phyloP scores from a whole-genome alignment of 2,888 invertebrate species.

The Apomyelois bistriatella region DNA sequence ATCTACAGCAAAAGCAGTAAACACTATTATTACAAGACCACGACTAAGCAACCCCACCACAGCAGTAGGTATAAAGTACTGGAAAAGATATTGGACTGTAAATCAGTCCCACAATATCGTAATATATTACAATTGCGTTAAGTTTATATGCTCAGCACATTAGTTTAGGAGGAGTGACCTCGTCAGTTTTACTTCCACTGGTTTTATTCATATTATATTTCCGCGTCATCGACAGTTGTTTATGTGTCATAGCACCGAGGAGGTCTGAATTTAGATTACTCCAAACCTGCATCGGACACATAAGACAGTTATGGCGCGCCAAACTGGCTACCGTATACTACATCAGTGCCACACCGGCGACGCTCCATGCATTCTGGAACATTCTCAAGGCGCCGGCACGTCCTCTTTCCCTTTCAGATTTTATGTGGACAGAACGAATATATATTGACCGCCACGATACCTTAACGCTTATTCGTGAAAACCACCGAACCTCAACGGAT shows the following conservation, averaged over 20 bases:
- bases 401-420: slow-evolving; percentile 44
- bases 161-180: slow-evolving; percentile 50
- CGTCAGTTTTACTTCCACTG: slow-evolving; percentile 51
- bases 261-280: slow-evolving; percentile 52
- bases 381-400: slow-evolving; percentile 44
- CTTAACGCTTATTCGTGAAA: slow-evolving; percentile 42
- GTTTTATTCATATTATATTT: slow-evolving; percentile 62
- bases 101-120: background rate
- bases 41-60: too few relatives aligned
- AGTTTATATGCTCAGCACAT: background rate
- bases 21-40: too few relatives aligned
- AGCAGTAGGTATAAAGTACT: too few relatives aligned
- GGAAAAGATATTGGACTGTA: too few relatives aligned
- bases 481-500: slow-evolving; percentile 54
- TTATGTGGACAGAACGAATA: slow-evolving; percentile 42
- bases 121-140: background rate
- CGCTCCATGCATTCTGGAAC: slow-evolving; percentile 39
- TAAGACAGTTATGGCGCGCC: slow-evolving; percentile 39
- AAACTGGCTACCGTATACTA: slow-evolving; percentile 35
- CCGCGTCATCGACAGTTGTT: slow-evolving; percentile 57
- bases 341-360: slow-evolving; percentile 36
- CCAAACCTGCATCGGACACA: slow-evolving; percentile 35
- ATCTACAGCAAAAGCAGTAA: too few relatives aligned
- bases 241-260: slow-evolving; percentile 25
- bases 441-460: slow-evolving; percentile 49